Conservation (phyloP, 2,888 invertebrate genomes). For the Venustoraphidia nigricollis region DNA sequence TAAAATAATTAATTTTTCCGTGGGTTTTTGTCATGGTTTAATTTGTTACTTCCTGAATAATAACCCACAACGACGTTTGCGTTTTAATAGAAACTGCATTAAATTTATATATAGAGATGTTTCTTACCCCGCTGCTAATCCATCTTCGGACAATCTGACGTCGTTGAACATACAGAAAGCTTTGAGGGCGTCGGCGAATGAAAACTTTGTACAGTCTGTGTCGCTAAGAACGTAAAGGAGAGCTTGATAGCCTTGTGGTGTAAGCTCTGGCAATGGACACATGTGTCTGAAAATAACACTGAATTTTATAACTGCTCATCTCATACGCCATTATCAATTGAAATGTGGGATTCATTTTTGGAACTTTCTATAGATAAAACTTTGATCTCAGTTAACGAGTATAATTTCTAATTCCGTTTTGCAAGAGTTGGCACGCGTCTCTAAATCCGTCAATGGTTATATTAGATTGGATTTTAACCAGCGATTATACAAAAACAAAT, state of each 20-base stretch:
- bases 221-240: slow-evolving; percentile 42
- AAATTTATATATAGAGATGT: no score
- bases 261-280: slow-evolving; percentile 42
- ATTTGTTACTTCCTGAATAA: no score
- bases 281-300: slow-evolving; percentile 34
- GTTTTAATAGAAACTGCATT: no score
- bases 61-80: no score
- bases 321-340: background rate
- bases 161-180: slow-evolving; percentile 54
- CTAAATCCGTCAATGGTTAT: no score
- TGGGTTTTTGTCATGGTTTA: no score
- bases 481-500: no score
- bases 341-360: background rate
- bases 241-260: slow-evolving; percentile 44
- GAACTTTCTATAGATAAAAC: slow-evolving; percentile 2
- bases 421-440: no score
- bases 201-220: slow-evolving; percentile 44
- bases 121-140: slow-evolving; percentile 25
- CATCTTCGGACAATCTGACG: slow-evolving; percentile 44
- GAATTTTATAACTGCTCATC: background rate
- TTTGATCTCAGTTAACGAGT: no score
- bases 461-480: no score
- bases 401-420: no score
- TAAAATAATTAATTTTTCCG: no score
- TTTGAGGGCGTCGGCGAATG: slow-evolving; percentile 45